Base-by-base conservation (phyloP, 1,140 invertebrate species). In the Dendrolimus kikuchii region DNA sequence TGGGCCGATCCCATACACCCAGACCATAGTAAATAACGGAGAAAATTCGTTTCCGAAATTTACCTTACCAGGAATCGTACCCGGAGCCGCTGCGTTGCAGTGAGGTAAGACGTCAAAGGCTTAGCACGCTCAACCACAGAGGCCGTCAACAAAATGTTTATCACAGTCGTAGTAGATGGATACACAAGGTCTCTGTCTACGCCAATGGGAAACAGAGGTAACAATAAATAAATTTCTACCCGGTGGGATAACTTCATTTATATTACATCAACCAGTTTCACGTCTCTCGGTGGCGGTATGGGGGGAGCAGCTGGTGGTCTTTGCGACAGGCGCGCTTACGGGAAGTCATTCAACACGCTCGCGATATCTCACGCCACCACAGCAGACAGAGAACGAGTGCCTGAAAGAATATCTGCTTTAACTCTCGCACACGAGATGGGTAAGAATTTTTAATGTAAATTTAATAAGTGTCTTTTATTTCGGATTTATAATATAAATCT, bases 371-470 rank as follows among this genome's bases (percentile, higher is more conserved):
- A 85, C 60, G 73, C 71, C 7, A 82, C 79, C 5, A 54, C 62
- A 0, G 71, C 73, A 5, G 64, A 63, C 3, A 53, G 50, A 7
- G 68, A 71, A 5, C 56, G 81, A 1, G 72, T 82, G 8, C 81
- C 81, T 0, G 77, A 85, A 51, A 60, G 81, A n/a, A 71, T 85
- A 0, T 78, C 77, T 7, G 74, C 77, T 2, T 55, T 80, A 1
- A 85, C 79, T 2, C 59, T 85, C 4, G 78, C 77, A 7, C 81
- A 85, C 59, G 81, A 85, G 48, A 77, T 85, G 57, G 81, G 81
- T 81, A 51, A 51, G 41, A 8, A 36, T 38, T 45, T 45, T 45
- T 5, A 45, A 45, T 45, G 23, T 5, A 45, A 6, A 6, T n/a
- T 45, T 23, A 45, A n/a, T 5, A 7, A n/a, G 44, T 45, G 1